Base-by-base conservation (phyloP, 1,140 invertebrate genomes). In the Atopsyche davidsoni region DNA sequence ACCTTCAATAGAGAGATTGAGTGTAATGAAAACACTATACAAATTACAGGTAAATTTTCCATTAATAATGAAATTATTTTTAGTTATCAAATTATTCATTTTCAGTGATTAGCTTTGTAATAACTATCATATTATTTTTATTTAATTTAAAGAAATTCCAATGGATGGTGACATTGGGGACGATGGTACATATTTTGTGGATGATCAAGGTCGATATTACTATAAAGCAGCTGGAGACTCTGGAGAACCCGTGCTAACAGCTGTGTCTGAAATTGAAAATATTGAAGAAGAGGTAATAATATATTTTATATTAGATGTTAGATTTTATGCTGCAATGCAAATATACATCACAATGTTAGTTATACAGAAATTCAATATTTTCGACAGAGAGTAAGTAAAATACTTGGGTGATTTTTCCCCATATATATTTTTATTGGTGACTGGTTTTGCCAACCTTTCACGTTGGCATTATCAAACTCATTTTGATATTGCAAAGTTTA, bases 1-100 rank as follows among this genome's bases (percentile, higher is more conserved):
- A 86, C 85, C 2, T 90, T 91, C 62, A 87, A 92, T 60, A 89
- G 89, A 62, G 87, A 91, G 67, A 90, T 91, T 40, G 80, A 82
- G 53, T 78, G 77, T 32, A 51, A 55, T 53, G 49, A 51, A 24
- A 42, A 43, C 10, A 32, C 11, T 21, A 39, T 54, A 4, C 40
- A 54, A 25, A 49, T 54, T 1, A 18, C 4, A 11, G 39, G 51
- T 53, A 36, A 46, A 36, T 21, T 17, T 6, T 39, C 21, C 7
- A 6, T 13, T 23, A 11, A 17, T 13, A 48, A 23, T 38, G 13
- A 16, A 3, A 17, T 40, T 40, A 6, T 9, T 25, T 21, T 22
- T 2, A 19, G 35, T 10, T 14, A 24, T 7, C 3, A 35, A n/a
- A 2, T 3, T 35, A 17, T 11, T 7, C 17, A 35, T 4, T 21